Conservation (phyloP, 2,797 vertebrate species). For the Fundulus diaphanus region DNA sequence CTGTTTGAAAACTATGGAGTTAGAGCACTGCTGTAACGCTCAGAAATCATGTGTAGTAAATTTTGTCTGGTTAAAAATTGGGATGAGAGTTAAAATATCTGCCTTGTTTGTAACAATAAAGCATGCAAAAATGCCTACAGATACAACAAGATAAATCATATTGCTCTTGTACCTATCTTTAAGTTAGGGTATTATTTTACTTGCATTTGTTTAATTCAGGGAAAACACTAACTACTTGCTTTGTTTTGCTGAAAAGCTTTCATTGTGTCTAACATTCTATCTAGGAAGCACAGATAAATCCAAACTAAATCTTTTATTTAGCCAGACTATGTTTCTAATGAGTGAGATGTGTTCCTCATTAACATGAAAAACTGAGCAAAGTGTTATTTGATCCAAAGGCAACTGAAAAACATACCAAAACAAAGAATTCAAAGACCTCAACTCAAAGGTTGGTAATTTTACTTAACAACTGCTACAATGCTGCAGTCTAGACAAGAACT, state of each 20-base stretch:
- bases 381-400: not conserved
- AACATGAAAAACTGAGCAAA: not conserved
- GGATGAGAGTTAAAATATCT: too few species aligned
- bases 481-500: conserved; percentile 9
- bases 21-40: too few species aligned
- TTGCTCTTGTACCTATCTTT: too few species aligned
- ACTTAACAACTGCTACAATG: conserved; percentile 10
- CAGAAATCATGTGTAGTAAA: too few species aligned
- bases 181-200: too few species aligned
- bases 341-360: not conserved
- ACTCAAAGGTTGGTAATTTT: not conserved
- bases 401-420: not conserved
- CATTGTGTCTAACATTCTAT: not conserved
- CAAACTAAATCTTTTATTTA: not conserved
- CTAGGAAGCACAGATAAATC: not conserved
- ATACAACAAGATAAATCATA: too few species aligned
- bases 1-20: too few species aligned
- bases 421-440: not conserved
- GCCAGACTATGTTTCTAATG: not conserved
- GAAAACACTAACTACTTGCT: too few species aligned
- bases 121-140: too few species aligned
- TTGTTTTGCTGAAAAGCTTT: not conserved
- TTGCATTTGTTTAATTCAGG: too few species aligned
- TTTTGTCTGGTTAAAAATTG: too few species aligned
- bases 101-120: too few species aligned